Conservation (phyloP, 2,113 vertebrate species). For the Phainopepla nitens region DNA sequence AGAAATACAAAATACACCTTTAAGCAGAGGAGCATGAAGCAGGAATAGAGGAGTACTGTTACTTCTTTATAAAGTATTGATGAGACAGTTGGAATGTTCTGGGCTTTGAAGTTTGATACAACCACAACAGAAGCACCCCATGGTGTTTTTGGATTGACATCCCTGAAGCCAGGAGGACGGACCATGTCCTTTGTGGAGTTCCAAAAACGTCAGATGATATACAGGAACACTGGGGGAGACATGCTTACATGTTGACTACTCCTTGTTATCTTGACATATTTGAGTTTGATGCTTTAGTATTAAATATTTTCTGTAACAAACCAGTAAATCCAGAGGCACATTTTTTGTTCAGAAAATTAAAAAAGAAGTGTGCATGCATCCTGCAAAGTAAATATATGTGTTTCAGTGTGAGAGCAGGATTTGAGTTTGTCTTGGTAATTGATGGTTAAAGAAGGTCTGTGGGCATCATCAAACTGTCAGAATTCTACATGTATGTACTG, state of each 20-base stretch:
- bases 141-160: not conserved
- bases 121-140: not conserved
- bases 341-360: not conserved
- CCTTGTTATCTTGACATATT: not conserved
- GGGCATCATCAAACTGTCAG: fast-evolving
- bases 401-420: not conserved
- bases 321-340: not conserved
- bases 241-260: not conserved
- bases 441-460: not conserved
- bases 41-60: not conserved
- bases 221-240: not conserved
- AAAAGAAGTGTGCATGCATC: not conserved
- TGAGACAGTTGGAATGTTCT: not conserved
- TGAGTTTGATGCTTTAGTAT: not conserved
- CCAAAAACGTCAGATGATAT: fast-evolving
- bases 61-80: not conserved
- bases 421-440: not conserved
- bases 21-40: not conserved
- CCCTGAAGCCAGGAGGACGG: not conserved
- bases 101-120: not conserved
- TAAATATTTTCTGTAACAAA: not conserved
- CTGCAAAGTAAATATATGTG: not conserved
- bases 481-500: fast-evolving
- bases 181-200: not conserved
- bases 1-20: not conserved